A percentile compares a stretch with the other conserved stretches of the same genome.
These are phyloP conservation scores for Muscina levida DNA, from an alignment of 2,888 invertebrate genomes.

Conservation along the genomic window DNA sequence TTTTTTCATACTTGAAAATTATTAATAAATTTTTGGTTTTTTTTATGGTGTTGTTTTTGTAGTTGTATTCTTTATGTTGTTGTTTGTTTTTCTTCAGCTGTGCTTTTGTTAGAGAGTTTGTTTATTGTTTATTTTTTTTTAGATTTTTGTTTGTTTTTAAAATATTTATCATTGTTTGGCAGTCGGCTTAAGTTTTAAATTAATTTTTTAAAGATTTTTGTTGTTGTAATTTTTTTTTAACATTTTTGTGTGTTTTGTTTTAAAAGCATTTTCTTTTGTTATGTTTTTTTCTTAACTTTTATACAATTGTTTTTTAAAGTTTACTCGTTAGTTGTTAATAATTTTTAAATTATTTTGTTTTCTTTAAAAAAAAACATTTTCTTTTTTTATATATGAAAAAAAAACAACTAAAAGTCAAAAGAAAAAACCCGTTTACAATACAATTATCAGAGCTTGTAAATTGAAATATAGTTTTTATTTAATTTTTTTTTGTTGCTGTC, in stretches of 20 bases:
- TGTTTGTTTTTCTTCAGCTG: conserved; percentile 46
- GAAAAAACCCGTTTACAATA: conserved; percentile 56
- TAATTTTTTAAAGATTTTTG: conserved; percentile 40
- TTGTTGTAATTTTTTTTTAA: conserved; percentile 58
- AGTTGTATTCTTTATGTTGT: conserved; percentile 47
- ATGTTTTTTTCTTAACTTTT: conserved; percentile 53
- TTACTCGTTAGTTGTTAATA: conserved; percentile 39
- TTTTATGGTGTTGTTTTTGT: conserved; percentile 32
- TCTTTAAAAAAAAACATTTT: conserved; percentile 30
- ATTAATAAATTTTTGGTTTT: conserved; percentile 40
- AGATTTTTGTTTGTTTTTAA: conserved; percentile 60
- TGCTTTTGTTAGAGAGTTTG: conserved; percentile 48
- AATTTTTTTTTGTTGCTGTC: conserved; percentile 38
- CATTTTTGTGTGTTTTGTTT: conserved; percentile 68
- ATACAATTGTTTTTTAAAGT: conserved; percentile 35
- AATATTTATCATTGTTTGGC: conserved; percentile 69
- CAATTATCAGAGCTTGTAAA: conserved; percentile 64
- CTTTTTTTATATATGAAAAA: conserved; percentile 47
- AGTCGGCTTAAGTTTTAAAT: conserved; percentile 70
- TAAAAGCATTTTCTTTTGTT: conserved; percentile 56
- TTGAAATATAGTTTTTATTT: conserved; percentile 46
- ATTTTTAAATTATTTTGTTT: conserved; percentile 14
- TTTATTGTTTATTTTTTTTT: conserved; percentile 54
- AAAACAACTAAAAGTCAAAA: conserved; percentile 34
- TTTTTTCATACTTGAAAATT: too few relatives aligned